Conservation (phyloP, 2,888 invertebrate species). For the Mellilla xanthometata region DNA sequence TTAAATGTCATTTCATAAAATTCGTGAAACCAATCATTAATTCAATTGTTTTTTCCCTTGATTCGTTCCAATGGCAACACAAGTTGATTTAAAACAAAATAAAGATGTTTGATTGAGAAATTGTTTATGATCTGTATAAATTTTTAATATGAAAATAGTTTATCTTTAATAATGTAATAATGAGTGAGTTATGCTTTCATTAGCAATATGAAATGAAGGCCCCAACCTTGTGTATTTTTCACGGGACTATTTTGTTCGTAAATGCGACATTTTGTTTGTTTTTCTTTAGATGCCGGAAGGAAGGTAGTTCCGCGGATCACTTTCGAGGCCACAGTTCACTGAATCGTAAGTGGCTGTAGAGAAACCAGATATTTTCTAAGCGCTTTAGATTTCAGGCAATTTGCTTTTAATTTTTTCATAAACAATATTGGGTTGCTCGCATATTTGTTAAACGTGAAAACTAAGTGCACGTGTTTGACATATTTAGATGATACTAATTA, state of each 20-base stretch:
- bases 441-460: no score
- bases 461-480: background rate
- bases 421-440: background rate
- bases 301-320: conserved; percentile 16
- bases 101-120: no score
- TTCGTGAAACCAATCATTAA: no score
- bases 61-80: no score
- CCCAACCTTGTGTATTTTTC: conserved; percentile 32
- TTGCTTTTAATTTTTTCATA: background rate
- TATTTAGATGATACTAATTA: no score
- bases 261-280: conserved; percentile 23
- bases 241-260: conserved; percentile 23
- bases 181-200: conserved; percentile 16
- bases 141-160: no score
- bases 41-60: no score
- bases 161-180: no score
- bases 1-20: no score
- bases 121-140: no score
- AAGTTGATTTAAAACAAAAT: no score
- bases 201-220: conserved; percentile 36
- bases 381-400: background rate
- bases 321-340: conserved; percentile 8
- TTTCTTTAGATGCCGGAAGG: conserved; percentile 30
- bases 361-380: background rate
- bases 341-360: conserved; percentile 5